A percentile compares a stretch with the other conserved stretches of the same genome.
Evolutionary conservation across 2,888 invertebrate genomes (phyloP).

Genomic region (Mechanitis messenoides): DNA sequence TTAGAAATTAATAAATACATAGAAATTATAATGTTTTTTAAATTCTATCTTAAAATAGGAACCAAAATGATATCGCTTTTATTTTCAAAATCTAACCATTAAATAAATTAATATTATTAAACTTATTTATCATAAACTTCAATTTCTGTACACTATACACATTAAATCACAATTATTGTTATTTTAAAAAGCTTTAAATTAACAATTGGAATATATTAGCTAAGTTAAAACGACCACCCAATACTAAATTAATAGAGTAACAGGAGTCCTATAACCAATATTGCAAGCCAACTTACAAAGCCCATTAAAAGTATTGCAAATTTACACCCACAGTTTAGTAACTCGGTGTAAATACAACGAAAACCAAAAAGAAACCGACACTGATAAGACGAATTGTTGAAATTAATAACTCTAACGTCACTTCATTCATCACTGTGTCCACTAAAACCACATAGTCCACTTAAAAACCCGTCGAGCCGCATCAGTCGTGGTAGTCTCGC

Average conservation of each 20-base stretch:
- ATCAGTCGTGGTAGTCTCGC: conserved; percentile 77
- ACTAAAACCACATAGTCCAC: conserved; percentile 49
- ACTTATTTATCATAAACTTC: conserved; percentile 47
- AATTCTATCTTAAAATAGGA: conserved; percentile 71
- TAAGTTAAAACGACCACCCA: conserved; percentile 22
- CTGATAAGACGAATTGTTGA: not conserved
- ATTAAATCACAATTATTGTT: conserved; percentile 32
- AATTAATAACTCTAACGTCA: conserved; percentile 28
- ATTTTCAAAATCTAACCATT: conserved; percentile 22
- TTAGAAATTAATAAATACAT: conserved; percentile 55
- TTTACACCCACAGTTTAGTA: no score
- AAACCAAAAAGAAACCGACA: not conserved
- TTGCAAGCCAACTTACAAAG: not conserved
- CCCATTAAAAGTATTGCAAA: no score
- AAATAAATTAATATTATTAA: conserved; percentile 62
- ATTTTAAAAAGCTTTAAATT: conserved; percentile 22
- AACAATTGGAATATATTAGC: conserved; percentile 23
- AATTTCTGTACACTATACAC: conserved; percentile 62
- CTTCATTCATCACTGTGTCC: conserved; percentile 33
- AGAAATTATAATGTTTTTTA: conserved; percentile 49
- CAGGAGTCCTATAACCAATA: not conserved
- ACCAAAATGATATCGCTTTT: conserved; percentile 50
- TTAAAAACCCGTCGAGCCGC: conserved; percentile 71
- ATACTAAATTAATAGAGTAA: conserved; percentile 6
- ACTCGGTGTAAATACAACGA: not conserved